Conservation (phyloP, 2,797 vertebrate genomes). For the Rhynchotus rufescens region DNA sequence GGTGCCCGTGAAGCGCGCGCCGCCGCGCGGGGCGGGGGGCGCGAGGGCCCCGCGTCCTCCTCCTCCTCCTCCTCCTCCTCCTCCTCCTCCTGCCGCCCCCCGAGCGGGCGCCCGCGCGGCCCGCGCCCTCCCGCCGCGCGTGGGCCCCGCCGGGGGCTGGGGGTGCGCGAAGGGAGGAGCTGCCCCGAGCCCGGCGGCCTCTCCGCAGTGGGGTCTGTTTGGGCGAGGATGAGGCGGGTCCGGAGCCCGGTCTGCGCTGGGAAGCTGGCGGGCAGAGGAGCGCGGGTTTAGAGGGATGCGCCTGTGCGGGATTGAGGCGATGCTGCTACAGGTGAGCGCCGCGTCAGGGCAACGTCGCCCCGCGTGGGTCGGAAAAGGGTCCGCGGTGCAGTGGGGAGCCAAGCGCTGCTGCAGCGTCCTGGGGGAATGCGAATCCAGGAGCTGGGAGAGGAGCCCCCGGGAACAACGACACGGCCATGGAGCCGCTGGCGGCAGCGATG, state of each 20-base stretch:
- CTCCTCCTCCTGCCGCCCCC: too few relatives aligned
- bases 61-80: too few relatives aligned
- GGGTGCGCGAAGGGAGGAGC: neutral
- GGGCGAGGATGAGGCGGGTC: neutral
- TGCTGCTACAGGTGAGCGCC: conserved; percentile 30
- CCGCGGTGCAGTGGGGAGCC: neutral
- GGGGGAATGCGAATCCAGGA: neutral
- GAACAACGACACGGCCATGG: conserved; percentile 48
- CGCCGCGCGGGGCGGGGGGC: too few relatives aligned
- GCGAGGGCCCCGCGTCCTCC: too few relatives aligned
- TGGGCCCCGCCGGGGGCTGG: conserved; percentile 6
- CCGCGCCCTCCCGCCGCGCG: neutral
- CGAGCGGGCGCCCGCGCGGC: too few relatives aligned
- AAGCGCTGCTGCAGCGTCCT: neutral
- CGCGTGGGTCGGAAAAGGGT: conserved; percentile 10
- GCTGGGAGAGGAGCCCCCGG: neutral
- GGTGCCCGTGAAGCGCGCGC: too few relatives aligned
- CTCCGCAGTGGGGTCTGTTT: neutral
- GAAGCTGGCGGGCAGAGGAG: neutral
- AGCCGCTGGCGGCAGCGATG: conserved; percentile 25
- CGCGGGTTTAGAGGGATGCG: neutral
- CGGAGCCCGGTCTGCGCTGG: neutral
- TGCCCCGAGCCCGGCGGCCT: conserved; percentile 1
- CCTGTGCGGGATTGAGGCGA: neutral
- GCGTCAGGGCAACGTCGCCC: neutral